These are phyloP conservation scores for Marisa cornuarietis DNA, from an alignment of 1,140 invertebrate genomes.

Conservation along the genomic window DNA sequence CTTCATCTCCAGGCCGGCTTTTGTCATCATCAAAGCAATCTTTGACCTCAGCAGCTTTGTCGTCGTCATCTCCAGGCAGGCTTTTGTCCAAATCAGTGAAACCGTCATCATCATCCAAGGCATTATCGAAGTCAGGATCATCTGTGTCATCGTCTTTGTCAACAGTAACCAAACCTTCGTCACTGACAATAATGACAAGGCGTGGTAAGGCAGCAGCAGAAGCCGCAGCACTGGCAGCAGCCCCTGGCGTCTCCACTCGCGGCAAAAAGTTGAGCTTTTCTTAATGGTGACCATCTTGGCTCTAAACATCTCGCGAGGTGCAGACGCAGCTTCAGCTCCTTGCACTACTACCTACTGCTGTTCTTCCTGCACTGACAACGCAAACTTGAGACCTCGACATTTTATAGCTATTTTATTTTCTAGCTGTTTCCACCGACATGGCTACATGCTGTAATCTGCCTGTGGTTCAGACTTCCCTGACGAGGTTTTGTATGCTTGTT, in stretches of 20 bases:
- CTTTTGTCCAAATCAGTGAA: not conserved
- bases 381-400: not conserved
- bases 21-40: not conserved
- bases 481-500: no score
- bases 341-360: not conserved
- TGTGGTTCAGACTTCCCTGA: no score
- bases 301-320: not conserved
- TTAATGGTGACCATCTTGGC: not conserved
- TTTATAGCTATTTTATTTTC: not conserved
- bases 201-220: slow-evolving; percentile 19
- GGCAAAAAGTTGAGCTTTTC: slow-evolving; percentile 17
- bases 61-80: no score
- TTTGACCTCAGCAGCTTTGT: no score
- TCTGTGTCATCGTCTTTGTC: not conserved
- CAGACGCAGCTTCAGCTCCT: not conserved
- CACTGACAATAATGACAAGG: slow-evolving; percentile 17
- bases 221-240: not conserved
- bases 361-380: not conserved
- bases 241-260: slow-evolving; percentile 11
- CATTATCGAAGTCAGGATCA: not conserved
- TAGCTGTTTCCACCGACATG: no score
- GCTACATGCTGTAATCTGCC: no score
- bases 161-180: not conserved
- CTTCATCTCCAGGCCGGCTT: not conserved
- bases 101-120: not conserved